Percentiles rank a stretch among this genome's conserved stretches.
Conservation (phyloP, 1,140 invertebrate species). For the Platorchestia sp. region DNA sequence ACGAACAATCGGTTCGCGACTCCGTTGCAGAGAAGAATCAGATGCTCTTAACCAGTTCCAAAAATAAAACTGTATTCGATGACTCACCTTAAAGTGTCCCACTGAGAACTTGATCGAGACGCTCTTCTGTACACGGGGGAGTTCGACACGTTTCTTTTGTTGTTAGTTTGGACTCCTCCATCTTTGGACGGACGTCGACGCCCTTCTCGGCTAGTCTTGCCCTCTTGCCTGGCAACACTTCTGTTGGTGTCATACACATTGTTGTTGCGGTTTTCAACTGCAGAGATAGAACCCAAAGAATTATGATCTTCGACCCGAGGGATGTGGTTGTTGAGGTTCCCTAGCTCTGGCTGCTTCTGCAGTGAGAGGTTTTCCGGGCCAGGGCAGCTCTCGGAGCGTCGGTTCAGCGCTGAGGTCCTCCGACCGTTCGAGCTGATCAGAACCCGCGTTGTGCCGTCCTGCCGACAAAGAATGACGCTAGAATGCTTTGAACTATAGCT, state of each 20-base stretch:
- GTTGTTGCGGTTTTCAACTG: neutral
- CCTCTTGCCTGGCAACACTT: neutral
- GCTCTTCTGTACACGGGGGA: constrained; percentile 37
- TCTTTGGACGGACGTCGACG: constrained; percentile 4
- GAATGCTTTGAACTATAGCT: too few species aligned
- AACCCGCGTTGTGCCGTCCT: neutral
- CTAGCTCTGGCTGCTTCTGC: neutral
- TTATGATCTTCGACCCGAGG: neutral
- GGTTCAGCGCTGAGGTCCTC: neutral
- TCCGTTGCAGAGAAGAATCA: too few species aligned
- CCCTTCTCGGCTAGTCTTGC: constrained; percentile 25
- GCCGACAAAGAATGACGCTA: neutral
- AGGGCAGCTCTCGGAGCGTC: constrained; percentile 17
- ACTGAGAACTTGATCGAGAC: neutral
- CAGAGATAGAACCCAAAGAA: neutral
- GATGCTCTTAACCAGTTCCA: neutral
- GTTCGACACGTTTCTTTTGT: constrained; percentile 31
- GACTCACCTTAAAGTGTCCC: constrained; percentile 4
- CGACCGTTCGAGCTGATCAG: neutral
- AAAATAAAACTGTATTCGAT: neutral
- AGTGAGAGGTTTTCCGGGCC: neutral
- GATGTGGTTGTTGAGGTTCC: neutral
- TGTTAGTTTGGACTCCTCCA: constrained; percentile 1
- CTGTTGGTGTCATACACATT: neutral
- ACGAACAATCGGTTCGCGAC: too few species aligned